Conservation (phyloP, 2,113 vertebrate species). For the Centropus unirufus region DNA sequence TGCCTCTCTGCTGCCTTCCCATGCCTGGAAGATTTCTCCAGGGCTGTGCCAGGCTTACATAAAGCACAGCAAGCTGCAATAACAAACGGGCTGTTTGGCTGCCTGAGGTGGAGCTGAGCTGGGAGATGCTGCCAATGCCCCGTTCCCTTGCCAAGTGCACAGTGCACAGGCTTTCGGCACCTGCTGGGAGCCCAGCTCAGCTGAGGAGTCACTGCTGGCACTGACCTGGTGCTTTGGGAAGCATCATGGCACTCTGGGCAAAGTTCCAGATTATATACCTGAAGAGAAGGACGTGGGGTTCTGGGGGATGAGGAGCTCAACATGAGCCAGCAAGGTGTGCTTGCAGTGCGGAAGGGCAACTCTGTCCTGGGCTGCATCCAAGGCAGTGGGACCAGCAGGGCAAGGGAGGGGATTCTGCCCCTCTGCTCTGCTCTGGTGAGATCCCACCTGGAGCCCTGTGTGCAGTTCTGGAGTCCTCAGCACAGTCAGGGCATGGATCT, state of each 20-base stretch:
- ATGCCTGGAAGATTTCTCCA: not conserved
- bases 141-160: not conserved
- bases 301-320: not conserved
- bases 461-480: no score
- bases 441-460: no score
- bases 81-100: not conserved
- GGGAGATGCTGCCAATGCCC: not conserved
- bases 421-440: no score
- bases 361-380: no score
- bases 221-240: not conserved
- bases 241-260: not conserved
- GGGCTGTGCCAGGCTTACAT: not conserved
- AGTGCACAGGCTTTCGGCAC: not conserved
- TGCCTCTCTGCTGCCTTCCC: not conserved
- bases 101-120: not conserved
- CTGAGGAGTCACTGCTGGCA: not conserved
- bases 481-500: no score
- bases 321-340: no score
- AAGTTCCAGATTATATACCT: no score
- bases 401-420: no score
- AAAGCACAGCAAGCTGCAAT: not conserved
- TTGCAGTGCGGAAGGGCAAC: no score
- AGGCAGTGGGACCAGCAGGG: no score
- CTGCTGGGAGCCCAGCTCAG: not conserved
- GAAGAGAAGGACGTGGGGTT: not conserved